Conservation (phyloP, 2,888 invertebrate species). For the Tenthredo scrophulariae region DNA sequence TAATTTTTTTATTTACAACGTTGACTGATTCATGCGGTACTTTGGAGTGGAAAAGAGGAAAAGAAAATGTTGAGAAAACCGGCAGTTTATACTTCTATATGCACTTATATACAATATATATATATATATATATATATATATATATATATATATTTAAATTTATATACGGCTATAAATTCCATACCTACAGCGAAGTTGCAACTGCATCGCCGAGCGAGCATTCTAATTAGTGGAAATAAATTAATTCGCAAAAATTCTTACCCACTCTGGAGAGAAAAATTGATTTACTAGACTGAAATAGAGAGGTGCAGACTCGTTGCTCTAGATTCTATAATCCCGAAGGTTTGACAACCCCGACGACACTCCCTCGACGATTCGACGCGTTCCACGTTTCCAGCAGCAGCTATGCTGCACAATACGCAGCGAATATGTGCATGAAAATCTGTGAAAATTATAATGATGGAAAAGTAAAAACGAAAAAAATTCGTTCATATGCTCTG, state of each 20-base stretch:
- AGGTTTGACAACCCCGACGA: slow-evolving; percentile 18
- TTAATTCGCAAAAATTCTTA: slow-evolving; percentile 28
- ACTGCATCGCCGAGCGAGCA: neutral
- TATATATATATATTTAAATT: neutral
- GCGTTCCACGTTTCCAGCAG: neutral
- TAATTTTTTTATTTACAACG: slow-evolving; percentile 24
- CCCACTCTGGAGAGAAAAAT: neutral
- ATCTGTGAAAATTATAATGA: slow-evolving; percentile 4
- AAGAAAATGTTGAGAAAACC: slow-evolving; percentile 10
- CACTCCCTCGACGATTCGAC: slow-evolving; percentile 17
- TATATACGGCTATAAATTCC: neutral
- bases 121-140: neutral
- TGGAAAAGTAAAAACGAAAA: neutral
- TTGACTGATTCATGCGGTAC: slow-evolving; percentile 9
- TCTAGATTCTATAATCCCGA: slow-evolving; percentile 33
- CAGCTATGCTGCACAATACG: neutral
- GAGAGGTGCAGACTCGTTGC: slow-evolving; percentile 30
- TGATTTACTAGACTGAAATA: slow-evolving; percentile 40
- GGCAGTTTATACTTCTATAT: neutral
- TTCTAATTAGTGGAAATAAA: slow-evolving; percentile 38
- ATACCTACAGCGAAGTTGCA: neutral
- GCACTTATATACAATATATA: neutral
- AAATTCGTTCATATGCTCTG: neutral
- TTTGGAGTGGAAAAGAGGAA: neutral
- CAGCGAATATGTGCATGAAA: neutral